These are phyloP conservation scores for Globia sparganii DNA, from an alignment of 2,888 invertebrate genomes.

Conservation along the genomic window DNA sequence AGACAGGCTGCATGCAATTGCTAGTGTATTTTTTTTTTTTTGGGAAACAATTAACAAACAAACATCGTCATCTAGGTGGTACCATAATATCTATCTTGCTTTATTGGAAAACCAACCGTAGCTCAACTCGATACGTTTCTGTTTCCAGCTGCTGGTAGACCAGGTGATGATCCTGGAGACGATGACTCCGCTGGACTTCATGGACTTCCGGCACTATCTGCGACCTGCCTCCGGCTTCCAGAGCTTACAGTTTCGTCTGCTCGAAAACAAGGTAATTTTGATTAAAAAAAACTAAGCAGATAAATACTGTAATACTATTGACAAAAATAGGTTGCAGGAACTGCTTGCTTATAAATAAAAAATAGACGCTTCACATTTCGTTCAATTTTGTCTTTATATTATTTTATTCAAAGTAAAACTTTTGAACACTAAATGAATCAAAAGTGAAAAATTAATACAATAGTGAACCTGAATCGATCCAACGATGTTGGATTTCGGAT, in stretches of 20 bases:
- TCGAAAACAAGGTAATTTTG: slow-evolving; percentile 96
- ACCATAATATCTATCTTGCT: not conserved
- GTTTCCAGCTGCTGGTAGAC: slow-evolving; percentile 96
- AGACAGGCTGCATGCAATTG: not conserved
- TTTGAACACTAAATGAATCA: too few species aligned
- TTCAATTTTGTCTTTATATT: too few species aligned
- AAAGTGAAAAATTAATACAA: too few species aligned
- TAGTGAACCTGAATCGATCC: too few species aligned
- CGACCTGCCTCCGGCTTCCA: slow-evolving; percentile 99
- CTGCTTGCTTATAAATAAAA: too few species aligned
- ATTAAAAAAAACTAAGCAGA: not conserved
- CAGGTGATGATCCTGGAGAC: slow-evolving; percentile 99
- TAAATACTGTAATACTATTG: too few species aligned
- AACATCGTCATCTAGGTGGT: not conserved
- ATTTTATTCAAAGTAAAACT: too few species aligned
- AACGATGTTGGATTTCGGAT: too few species aligned
- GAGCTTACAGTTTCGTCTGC: slow-evolving; percentile 97
- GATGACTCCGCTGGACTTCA: slow-evolving; percentile 99
- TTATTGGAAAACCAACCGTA: not conserved
- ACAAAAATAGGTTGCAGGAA: too few species aligned
- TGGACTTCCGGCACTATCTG: slow-evolving; percentile 98
- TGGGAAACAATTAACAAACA: not conserved
- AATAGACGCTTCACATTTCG: not conserved
- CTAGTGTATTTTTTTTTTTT: not conserved
- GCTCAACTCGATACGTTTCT: not conserved